phyloP scores from a whole-genome alignment of 2,113 vertebrate species.

The Paralichthys olivaceus region DNA sequence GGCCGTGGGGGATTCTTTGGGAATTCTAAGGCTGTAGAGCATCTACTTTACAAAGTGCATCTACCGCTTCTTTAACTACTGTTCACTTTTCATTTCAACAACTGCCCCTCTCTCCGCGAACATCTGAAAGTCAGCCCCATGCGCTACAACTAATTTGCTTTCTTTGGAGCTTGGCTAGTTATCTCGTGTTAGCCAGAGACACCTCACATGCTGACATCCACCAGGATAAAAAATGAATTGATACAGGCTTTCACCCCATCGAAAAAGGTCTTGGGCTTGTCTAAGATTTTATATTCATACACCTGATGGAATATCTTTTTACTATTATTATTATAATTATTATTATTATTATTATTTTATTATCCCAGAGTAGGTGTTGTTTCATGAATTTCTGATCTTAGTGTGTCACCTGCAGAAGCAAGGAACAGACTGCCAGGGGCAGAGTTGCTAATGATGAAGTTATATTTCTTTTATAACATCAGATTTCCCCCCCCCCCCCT shows the following conservation, averaged over 20 bases:
- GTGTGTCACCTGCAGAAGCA: slow-evolving; percentile 1
- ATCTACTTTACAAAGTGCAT: not conserved
- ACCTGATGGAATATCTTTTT: slow-evolving; percentile 3
- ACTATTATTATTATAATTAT: not conserved
- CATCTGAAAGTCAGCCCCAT: slow-evolving; percentile 7
- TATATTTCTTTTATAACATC: not conserved
- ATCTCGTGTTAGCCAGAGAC: not conserved
- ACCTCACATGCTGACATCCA: not conserved
- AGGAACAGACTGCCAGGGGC: not conserved
- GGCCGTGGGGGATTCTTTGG: not conserved
- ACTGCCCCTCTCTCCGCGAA: not conserved
- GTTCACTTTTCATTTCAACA: slow-evolving; percentile 21
- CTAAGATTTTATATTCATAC: not conserved
- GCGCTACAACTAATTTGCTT: slow-evolving; percentile 1
- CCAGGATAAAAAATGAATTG: not conserved
- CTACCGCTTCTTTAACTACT: slow-evolving; percentile 11
- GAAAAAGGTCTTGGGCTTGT: no score
- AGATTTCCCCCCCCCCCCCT: no score
- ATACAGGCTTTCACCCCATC: not conserved
- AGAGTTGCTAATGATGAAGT: not conserved
- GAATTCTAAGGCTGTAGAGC: slow-evolving; percentile 1
- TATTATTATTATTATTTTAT: no score
- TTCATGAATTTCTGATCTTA: not conserved
- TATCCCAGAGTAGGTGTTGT: not conserved
- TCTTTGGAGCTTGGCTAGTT: not conserved